Evolutionary conservation across 1,140 invertebrate genomes (phyloP).

Genomic region (Cotesia glomerata): DNA sequence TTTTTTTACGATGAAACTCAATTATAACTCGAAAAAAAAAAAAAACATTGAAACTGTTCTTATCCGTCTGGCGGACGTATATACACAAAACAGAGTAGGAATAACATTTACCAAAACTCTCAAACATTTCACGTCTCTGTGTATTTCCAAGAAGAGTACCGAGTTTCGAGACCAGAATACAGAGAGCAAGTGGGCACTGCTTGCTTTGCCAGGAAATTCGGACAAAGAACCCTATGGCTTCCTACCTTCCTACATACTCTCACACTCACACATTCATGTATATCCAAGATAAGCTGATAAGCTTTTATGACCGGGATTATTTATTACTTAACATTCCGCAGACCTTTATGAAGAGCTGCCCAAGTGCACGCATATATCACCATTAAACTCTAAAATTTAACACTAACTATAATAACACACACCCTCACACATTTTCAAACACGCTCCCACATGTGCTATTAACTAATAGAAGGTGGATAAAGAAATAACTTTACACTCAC

Average conservation of each 20-base stretch:
- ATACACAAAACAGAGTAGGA: too few relatives aligned
- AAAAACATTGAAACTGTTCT: too few relatives aligned
- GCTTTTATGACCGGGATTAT: conserved; percentile 35
- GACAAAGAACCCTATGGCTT: conserved; percentile 4
- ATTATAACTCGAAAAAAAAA: too few relatives aligned
- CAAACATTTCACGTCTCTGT: neutral
- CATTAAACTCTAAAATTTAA: conserved; percentile 8
- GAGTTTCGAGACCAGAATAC: too few relatives aligned
- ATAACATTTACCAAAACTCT: neutral
- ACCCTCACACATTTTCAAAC: too few relatives aligned
- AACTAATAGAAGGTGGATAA: too few relatives aligned
- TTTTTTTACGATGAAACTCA: too few relatives aligned
- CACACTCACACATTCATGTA: neutral
- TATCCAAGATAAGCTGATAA: conserved; percentile 33
- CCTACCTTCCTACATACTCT: neutral
- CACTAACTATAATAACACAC: neutral
- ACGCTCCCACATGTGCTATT: too few relatives aligned
- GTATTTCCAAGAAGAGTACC: neutral
- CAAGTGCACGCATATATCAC: neutral
- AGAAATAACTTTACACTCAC: too few relatives aligned
- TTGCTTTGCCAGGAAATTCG: conserved; percentile 10
- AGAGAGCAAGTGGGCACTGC: conserved; percentile 15
- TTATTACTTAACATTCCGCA: conserved; percentile 24
- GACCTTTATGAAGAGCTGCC: conserved; percentile 16
- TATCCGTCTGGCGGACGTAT: too few relatives aligned